phyloP scores from a whole-genome alignment of 2,888 invertebrate species.

The Poecilobothrus nobilitatus region DNA sequence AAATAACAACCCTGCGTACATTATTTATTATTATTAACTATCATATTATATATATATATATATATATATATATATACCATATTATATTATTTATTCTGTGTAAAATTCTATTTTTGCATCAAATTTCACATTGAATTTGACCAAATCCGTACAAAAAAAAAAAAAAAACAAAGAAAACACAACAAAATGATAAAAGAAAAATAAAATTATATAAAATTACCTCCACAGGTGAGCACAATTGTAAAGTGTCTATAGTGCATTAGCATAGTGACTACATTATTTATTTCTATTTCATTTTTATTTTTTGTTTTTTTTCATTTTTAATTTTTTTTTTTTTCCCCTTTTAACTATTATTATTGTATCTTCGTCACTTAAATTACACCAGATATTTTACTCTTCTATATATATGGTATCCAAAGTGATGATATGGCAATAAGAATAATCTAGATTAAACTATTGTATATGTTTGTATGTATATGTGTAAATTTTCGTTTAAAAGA shows the following conservation, averaged over 20 bases:
- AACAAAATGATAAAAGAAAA: background rate
- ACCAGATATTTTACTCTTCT: background rate
- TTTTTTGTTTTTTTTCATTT: background rate
- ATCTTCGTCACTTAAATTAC: background rate
- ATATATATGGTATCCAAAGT: background rate
- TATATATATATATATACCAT: too few species aligned
- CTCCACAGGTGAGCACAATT: slow-evolving; percentile 3
- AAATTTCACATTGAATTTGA: background rate
- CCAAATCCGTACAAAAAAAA: background rate
- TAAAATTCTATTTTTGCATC: too few species aligned
- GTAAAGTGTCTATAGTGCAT: background rate
- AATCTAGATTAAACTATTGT: background rate
- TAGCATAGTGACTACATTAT: background rate
- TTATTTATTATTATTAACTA: too few species aligned
- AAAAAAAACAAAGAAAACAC: background rate
- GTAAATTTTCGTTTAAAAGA: too few species aligned
- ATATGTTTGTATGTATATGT: too few species aligned
- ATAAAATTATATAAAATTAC: background rate
- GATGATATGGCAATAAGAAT: slow-evolving; percentile 1
- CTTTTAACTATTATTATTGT: background rate
- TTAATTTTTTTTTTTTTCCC: background rate
- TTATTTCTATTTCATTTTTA: background rate
- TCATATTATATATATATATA: too few species aligned
- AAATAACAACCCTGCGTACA: too few species aligned
- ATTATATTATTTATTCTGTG: too few species aligned